A percentile compares a stretch with the other conserved stretches of the same genome.
Conservation (phyloP, 2,113 vertebrate species). For the Tupaia tana region DNA sequence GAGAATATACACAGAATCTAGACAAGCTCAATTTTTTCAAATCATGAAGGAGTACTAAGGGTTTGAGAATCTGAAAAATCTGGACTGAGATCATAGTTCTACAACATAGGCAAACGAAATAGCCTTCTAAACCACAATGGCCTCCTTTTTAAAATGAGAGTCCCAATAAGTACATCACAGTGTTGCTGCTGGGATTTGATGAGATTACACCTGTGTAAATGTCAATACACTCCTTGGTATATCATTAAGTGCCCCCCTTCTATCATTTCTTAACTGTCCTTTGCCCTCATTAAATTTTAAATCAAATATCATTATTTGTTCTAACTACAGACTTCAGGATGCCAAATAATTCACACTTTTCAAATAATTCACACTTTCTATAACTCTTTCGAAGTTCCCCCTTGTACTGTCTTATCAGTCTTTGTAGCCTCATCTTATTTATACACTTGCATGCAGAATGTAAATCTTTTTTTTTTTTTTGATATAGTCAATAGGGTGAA, state of each 20-base stretch:
- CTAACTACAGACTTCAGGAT: background rate
- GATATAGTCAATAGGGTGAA: no score
- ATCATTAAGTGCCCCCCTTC: background rate
- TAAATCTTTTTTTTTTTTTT: no score
- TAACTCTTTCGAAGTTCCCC: conserved; percentile 8
- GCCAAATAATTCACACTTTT: background rate
- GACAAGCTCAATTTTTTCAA: background rate
- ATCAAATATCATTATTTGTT: conserved; percentile 36
- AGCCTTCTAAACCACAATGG: background rate
- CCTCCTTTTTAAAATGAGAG: background rate
- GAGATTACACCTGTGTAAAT: background rate
- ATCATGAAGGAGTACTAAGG: background rate
- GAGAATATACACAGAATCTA: background rate
- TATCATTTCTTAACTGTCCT: background rate
- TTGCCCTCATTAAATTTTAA: conserved; percentile 9
- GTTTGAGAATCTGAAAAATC: background rate
- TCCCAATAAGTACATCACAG: background rate
- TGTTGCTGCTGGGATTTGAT: background rate
- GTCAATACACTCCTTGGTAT: background rate
- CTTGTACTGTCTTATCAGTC: background rate
- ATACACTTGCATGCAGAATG: background rate
- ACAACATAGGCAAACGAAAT: background rate
- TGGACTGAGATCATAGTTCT: background rate
- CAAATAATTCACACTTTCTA: background rate
- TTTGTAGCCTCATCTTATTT: background rate